These are phyloP conservation scores for Apotomis capreana DNA, from an alignment of 2,888 invertebrate genomes.

Conservation along the genomic window DNA sequence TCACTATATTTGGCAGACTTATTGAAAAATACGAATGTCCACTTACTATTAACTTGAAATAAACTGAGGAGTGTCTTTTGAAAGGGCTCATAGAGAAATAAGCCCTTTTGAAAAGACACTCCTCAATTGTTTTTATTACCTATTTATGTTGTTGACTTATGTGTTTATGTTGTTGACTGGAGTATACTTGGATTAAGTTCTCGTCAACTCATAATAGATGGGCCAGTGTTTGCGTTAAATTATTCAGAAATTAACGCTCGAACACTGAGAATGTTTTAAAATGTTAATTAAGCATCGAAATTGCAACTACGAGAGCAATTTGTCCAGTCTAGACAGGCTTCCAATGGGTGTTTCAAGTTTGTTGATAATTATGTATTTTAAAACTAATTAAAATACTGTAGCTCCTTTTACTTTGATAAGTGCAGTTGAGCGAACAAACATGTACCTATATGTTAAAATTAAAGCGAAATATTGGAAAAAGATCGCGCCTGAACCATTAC, in stretches of 20 bases:
- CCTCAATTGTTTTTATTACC: too few relatives aligned
- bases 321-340: constrained; percentile 10
- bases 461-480: too few relatives aligned
- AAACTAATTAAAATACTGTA: constrained; percentile 2
- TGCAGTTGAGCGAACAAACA: not conserved
- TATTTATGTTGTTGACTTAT: too few relatives aligned
- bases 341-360: not conserved
- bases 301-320: constrained; percentile 3
- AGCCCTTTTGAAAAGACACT: too few relatives aligned
- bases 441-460: not conserved
- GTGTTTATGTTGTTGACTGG: not conserved
- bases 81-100: too few relatives aligned
- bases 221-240: constrained; percentile 5
- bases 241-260: not conserved
- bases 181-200: constrained; percentile 8
- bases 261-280: not conserved
- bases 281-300: constrained; percentile 15
- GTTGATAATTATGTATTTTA: not conserved
- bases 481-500: too few relatives aligned
- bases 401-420: not conserved
- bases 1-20: too few relatives aligned
- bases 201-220: constrained; percentile 4
- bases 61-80: too few relatives aligned
- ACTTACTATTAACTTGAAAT: too few relatives aligned
- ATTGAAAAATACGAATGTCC: too few relatives aligned